These are phyloP conservation scores for Hafferia zeledoni DNA, from an alignment of 2,797 vertebrate genomes.

Conservation along the genomic window DNA sequence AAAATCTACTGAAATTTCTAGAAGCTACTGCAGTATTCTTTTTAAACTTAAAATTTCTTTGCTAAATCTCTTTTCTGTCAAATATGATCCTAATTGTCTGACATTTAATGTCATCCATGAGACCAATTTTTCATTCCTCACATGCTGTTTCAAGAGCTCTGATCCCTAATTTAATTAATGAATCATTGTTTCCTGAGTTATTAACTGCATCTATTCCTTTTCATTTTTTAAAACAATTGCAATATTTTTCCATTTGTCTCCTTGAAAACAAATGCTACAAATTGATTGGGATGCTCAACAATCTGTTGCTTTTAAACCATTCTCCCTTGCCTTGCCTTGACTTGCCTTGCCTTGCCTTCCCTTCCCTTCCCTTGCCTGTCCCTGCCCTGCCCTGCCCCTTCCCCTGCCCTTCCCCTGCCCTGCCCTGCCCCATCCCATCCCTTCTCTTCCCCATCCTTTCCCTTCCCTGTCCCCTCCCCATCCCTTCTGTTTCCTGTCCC, in stretches of 20 bases:
- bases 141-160: slow-evolving; percentile 41
- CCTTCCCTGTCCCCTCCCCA: too few species aligned
- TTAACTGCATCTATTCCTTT: slow-evolving; percentile 4
- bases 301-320: neutral
- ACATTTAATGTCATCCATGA: slow-evolving; percentile 25
- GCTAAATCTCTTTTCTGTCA: slow-evolving; percentile 47
- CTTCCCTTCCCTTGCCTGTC: neutral
- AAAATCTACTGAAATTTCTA: slow-evolving; percentile 11
- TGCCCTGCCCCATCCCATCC: too few species aligned
- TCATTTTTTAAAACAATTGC: neutral
- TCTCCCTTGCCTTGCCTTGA: neutral
- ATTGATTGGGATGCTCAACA: neutral
- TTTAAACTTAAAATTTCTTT: slow-evolving; percentile 16
- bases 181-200: slow-evolving; percentile 45
- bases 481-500: too few species aligned
- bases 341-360: neutral
- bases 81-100: slow-evolving; percentile 47
- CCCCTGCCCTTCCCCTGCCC: neutral
- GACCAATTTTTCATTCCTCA: slow-evolving; percentile 35
- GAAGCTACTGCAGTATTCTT: slow-evolving; percentile 19
- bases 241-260: neutral
- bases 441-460: neutral
- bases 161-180: slow-evolving; percentile 63
- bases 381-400: neutral
- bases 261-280: slow-evolving; percentile 3